Evolutionary conservation across 2,888 invertebrate genomes (phyloP), one percentile per base, ranked within the genome.

Genomic region (Rhaphigaster nebulosa): DNA sequence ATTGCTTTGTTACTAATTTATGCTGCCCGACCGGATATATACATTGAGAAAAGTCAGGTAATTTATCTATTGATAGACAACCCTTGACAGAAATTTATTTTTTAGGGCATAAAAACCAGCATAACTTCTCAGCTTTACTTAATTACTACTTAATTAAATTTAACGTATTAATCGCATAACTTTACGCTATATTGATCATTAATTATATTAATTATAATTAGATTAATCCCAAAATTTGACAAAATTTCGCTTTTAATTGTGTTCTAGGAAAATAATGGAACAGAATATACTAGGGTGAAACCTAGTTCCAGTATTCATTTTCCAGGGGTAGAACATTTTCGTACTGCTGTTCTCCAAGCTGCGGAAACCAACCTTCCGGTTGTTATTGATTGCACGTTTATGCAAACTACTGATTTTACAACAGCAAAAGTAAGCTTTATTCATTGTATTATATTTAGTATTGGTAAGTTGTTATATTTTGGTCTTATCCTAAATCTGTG

Each of bases 281-380:
- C 95, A 70, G 96, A 96, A 92, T 97, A 97, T 93, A 94, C 97
- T 23, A 93, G 96, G 92, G 96, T 98, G 91, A 96, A 96, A 0
- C 97, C 97, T 0, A 96, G 96, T 90, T 97, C 97, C 92, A 97
- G 97, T 92, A 94, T 97, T 0, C 97, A 97, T 93, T 97, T 97
- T 93, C 97, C 97, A 0, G 97, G 97, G 0, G 96, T 97, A 34
- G 97, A 97, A 93, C 97, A 97, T 94, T 96, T 97, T 89, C 95
- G 97, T 91, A 96, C 96, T 76, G 96, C 96, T 91, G 96, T 97
- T n/a, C 87, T 92, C 34, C 96, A 96, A 76, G 95, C 96, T 93
- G 97, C 96, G 0, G 96, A 96, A 0, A 95, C 95, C 91, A 95
- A 96, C 91, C 95, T 96, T 92, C 97, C 97, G 0, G 96, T 98